phyloP scores from a whole-genome alignment of 2,113 vertebrate genomes.

The Brienomyrus brachyistius region DNA sequence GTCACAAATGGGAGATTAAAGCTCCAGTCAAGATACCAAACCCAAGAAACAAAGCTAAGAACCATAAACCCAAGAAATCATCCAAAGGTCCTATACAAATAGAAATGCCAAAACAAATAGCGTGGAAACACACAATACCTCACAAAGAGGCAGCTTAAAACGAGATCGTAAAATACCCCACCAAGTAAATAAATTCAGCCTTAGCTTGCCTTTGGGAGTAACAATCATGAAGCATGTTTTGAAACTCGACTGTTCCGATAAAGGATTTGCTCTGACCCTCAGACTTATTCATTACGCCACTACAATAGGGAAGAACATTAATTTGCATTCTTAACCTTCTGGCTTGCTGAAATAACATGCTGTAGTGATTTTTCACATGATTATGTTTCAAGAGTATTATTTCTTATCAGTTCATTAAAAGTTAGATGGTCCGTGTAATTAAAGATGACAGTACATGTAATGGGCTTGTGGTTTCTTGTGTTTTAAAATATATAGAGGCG shows the following conservation, averaged over 20 bases:
- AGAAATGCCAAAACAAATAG: not conserved
- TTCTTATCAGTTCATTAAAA: slow-evolving; percentile 9
- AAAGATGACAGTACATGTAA: not conserved
- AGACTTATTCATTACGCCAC: not conserved
- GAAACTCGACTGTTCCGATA: not conserved
- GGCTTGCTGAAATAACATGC: not conserved
- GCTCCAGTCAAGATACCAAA: not conserved
- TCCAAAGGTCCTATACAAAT: not conserved
- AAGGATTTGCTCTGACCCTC: not conserved
- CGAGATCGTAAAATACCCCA: not conserved
- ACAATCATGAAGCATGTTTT: not conserved
- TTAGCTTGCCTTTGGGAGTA: not conserved
- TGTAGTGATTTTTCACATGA: not conserved
- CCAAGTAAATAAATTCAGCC: not conserved
- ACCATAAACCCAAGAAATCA: not conserved
- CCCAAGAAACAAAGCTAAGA: not conserved
- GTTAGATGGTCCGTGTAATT: not conserved
- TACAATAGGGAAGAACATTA: not conserved
- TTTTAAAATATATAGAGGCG: not conserved
- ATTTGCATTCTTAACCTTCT: not conserved
- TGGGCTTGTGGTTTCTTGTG: not conserved
- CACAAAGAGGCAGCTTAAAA: not conserved
- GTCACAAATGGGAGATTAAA: not conserved
- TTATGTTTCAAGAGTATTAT: not conserved
- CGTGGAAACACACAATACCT: not conserved